Conservation (phyloP, 1,140 invertebrate species). For the Drosophila busckii region DNA sequence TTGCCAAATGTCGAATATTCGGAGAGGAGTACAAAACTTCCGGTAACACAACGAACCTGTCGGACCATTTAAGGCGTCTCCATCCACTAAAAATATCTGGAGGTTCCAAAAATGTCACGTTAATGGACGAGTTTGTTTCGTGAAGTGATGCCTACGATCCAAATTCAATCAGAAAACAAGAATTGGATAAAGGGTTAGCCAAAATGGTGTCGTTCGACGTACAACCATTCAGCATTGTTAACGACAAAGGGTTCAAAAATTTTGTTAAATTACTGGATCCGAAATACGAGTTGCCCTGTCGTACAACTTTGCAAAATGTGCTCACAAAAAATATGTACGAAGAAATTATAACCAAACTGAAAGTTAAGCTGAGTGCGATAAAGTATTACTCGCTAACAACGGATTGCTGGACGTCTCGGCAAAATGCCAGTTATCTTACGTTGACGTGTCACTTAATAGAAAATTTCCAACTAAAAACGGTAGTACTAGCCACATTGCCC, state of each 20-base stretch:
- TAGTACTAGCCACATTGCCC: too few species aligned
- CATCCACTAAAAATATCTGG: neutral
- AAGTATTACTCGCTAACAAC: neutral
- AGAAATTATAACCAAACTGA: too few species aligned
- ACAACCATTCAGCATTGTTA: neutral
- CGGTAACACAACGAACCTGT: neutral
- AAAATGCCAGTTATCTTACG: neutral
- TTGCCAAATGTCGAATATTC: too few species aligned
- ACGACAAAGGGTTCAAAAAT: neutral
- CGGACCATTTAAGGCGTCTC: neutral
- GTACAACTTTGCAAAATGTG: constrained; percentile 6
- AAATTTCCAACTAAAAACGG: neutral
- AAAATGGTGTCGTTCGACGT: neutral
- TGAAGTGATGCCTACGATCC: neutral
- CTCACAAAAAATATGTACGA: neutral
- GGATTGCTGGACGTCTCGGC: neutral
- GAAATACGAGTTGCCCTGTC: neutral
- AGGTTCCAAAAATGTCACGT: neutral
- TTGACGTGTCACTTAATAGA: neutral
- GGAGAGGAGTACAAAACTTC: too few species aligned
- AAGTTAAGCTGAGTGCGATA: too few species aligned
- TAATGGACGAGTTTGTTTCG: neutral
- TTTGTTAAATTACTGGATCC: constrained; percentile 3
- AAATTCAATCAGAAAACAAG: neutral
- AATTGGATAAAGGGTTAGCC: neutral